phyloP scores from a whole-genome alignment of 2,888 invertebrate genomes.

The Molanna angustata region DNA sequence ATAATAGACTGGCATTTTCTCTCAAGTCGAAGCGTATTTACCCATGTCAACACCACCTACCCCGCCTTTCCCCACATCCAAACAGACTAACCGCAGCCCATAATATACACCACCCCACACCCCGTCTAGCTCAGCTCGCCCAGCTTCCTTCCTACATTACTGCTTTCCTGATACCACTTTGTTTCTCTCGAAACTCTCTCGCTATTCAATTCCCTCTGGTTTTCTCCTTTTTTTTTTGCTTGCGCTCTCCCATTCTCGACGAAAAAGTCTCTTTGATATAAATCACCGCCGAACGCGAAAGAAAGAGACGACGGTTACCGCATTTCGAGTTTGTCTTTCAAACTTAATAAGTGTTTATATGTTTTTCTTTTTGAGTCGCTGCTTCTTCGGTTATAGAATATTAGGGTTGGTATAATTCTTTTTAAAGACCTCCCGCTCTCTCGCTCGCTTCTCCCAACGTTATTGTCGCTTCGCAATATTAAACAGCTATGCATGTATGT shows the following conservation, averaged over 20 bases:
- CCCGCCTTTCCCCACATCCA: slow-evolving; percentile 7
- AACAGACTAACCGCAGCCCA: slow-evolving; percentile 27
- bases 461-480: neutral
- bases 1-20: slow-evolving; percentile 21
- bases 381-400: slow-evolving; percentile 12
- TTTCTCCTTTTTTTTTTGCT: slow-evolving; percentile 9
- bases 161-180: slow-evolving; percentile 26
- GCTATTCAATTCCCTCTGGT: slow-evolving; percentile 25
- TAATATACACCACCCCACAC: slow-evolving; percentile 21
- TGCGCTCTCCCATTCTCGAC: slow-evolving; percentile 15
- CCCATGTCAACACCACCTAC: neutral
- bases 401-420: slow-evolving; percentile 24
- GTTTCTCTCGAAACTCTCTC: slow-evolving; percentile 25
- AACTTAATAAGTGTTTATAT: slow-evolving; percentile 1
- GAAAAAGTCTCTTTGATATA: slow-evolving; percentile 28
- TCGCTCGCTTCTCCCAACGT: slow-evolving; percentile 11
- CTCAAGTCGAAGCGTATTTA: slow-evolving; percentile 1
- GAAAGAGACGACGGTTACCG: slow-evolving; percentile 15
- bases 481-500: neutral
- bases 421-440: no score
- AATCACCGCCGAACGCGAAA: slow-evolving; percentile 17
- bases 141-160: no score
- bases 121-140: no score
- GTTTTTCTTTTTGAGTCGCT: slow-evolving; percentile 6
- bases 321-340: slow-evolving; percentile 1